Evolutionary conservation across 2,113 vertebrate genomes (phyloP), one percentile per base, ranked within the genome.

Genomic region (Dissostichus mawsoni): DNA sequence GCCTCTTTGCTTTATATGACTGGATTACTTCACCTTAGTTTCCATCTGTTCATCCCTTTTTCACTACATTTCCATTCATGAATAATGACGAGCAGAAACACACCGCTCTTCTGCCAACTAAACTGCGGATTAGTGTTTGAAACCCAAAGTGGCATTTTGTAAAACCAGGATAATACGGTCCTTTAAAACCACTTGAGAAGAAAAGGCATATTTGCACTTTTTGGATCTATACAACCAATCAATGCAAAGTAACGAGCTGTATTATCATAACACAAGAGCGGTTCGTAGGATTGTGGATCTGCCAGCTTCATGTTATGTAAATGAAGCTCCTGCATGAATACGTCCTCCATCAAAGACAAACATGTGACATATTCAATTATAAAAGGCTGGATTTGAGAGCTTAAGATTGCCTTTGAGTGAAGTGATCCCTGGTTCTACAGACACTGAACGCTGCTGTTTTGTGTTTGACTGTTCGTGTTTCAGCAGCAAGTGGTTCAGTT

Each of bases 181-280:
- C 68, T 71, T 73, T 78, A 76, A 78, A 87, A 74, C 36, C 80
- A 82, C 66, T 71, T 25, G 44, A 66, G 67, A 44, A 52, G 52
- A 75, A 87, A 85, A 20, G 18, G 56, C 50, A 36, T 36, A 36
- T 78, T 81, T 52, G 69, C 63, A 58, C 52, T 68, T 67, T 50
- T 7, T 6, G 18, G 18, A 78, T 61, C 59, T 53, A 41, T 85
- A 69, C 74, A 41, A 64, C 71, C 68, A 83, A 86, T 87, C 74
- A 83, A 66, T 80, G 64, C 79, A 77, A 56, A 61, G 59, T 83
- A 85, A 91, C 83, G 78, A 82, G 84, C 65, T 62, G 25, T 3
- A 76, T 78, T 83, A 84, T 47, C 63, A 80, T 87, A 70, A 83
- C 85, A 87, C 80, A 56, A 66, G 61, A 75, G 75, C 57, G 51